phyloP scores from a whole-genome alignment of 2,888 invertebrate species.

The Lepidocyrtinus sp. region DNA sequence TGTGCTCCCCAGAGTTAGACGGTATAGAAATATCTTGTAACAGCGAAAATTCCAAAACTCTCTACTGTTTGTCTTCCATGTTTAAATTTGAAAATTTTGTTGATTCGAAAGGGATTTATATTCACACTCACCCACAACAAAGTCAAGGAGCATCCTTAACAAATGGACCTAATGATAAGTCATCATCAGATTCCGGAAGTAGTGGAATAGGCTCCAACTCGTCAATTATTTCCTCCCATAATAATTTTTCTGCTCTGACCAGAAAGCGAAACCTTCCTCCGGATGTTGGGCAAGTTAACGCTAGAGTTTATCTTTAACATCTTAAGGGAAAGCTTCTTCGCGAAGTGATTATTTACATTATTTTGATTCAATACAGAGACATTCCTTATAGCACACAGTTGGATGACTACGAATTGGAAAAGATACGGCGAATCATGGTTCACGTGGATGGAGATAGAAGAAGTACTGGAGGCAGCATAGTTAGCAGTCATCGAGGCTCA shows the following conservation, averaged over 20 bases:
- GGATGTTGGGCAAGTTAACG: constrained; percentile 22
- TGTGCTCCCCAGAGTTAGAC: constrained; percentile 36
- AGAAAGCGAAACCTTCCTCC: constrained; percentile 42
- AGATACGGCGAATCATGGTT: constrained; percentile 38
- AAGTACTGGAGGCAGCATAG: constrained; percentile 32
- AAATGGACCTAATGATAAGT: too few species aligned
- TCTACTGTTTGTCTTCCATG: background rate
- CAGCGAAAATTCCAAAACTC: background rate
- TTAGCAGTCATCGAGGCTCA: constrained; percentile 43
- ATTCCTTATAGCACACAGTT: background rate
- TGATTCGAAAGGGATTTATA: constrained; percentile 38
- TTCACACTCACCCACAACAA: constrained; percentile 21
- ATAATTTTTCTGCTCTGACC: constrained; percentile 6
- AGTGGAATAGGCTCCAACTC: constrained; percentile 48
- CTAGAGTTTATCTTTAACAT: background rate
- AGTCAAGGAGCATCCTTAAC: background rate
- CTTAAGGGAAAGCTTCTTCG: background rate
- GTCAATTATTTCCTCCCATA: constrained; percentile 28
- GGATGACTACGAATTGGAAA: constrained; percentile 54
- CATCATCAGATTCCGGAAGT: constrained; percentile 19
- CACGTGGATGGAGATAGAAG: constrained; percentile 48
- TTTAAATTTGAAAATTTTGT: background rate
- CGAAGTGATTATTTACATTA: background rate
- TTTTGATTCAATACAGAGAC: constrained; percentile 18
- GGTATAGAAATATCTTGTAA: constrained; percentile 36